Percentiles rank a stretch among this genome's conserved stretches.
Evolutionary conservation across 2,797 vertebrate genomes (phyloP).

Genomic region (Pseudomugil gertrudae): DNA sequence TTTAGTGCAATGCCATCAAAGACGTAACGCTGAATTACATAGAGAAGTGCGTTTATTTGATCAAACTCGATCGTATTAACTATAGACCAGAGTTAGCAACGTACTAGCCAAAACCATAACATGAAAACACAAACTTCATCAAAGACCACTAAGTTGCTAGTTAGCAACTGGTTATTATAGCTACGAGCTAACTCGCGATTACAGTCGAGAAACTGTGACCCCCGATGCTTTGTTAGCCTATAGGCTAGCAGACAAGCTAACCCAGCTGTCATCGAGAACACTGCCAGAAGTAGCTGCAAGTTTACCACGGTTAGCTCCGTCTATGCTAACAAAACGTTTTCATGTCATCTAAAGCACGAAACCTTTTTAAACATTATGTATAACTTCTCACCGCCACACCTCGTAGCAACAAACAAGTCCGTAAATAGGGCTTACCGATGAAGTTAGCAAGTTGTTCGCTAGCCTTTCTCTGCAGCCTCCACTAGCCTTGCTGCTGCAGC

Average conservation of each 20-base stretch:
- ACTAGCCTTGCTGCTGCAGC: slow-evolving; percentile 72
- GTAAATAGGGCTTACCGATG: slow-evolving; percentile 69
- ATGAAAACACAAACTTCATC: neutral
- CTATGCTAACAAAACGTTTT: neutral
- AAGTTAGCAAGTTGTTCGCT: slow-evolving; percentile 61
- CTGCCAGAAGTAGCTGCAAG: slow-evolving; percentile 28
- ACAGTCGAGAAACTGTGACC: slow-evolving; percentile 21
- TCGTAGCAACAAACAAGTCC: slow-evolving; percentile 6
- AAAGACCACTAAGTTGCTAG: neutral
- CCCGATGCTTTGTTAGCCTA: slow-evolving; percentile 72
- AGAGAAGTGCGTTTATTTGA: neutral
- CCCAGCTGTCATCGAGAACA: slow-evolving; percentile 68
- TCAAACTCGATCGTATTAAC: neutral
- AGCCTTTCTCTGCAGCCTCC: slow-evolving; percentile 52
- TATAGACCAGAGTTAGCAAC: slow-evolving; percentile 1
- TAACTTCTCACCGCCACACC: neutral
- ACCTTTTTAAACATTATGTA: neutral
- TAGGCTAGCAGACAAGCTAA: slow-evolving; percentile 58
- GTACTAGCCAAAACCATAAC: neutral
- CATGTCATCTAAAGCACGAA: neutral
- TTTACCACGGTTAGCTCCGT: slow-evolving; percentile 6
- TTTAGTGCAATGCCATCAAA: neutral
- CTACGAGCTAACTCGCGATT: slow-evolving; percentile 31
- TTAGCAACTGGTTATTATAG: slow-evolving; percentile 14
- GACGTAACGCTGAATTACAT: neutral